Conservation (phyloP, 1,140 invertebrate species). For the Ceratina calcarata region DNA sequence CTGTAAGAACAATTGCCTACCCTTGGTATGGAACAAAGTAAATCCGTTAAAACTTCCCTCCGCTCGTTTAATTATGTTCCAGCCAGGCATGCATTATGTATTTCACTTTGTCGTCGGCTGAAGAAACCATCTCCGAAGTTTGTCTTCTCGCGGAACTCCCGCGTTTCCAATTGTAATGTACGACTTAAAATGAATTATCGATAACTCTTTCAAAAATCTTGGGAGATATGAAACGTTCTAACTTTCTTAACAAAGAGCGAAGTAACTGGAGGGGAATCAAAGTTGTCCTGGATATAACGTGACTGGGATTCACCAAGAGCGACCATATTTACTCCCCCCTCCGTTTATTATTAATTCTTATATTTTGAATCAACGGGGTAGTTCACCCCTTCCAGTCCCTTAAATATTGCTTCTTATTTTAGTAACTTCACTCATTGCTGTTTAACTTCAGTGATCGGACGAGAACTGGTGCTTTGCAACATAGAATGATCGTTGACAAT, state of each 20-base stretch:
- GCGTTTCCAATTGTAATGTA: conserved; percentile 47
- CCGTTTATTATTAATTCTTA: too few relatives aligned
- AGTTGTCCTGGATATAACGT: not conserved
- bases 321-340: too few relatives aligned
- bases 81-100: conserved; percentile 47
- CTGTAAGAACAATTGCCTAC: too few relatives aligned
- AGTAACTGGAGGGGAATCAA: conserved; percentile 6
- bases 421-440: too few relatives aligned
- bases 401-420: too few relatives aligned
- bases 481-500: too few relatives aligned
- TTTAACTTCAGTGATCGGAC: too few relatives aligned
- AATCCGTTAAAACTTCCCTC: conserved; percentile 37
- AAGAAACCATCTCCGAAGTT: conserved; percentile 32
- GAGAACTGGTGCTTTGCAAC: too few relatives aligned
- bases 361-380: too few relatives aligned
- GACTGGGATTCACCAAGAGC: too few relatives aligned
- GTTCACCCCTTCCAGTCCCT: too few relatives aligned
- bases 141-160: conserved; percentile 30
- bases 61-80: conserved; percentile 42
- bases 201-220: conserved; percentile 33
- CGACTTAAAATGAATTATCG: conserved; percentile 48
- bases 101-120: conserved; percentile 40
- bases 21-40: conserved; percentile 12
- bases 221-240: not conserved
- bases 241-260: conserved; percentile 17